Percentiles rank a stretch among this genome's conserved stretches.
phyloP scores from a whole-genome alignment of 2,113 vertebrate genomes.

The Callithrix jacchus region DNA sequence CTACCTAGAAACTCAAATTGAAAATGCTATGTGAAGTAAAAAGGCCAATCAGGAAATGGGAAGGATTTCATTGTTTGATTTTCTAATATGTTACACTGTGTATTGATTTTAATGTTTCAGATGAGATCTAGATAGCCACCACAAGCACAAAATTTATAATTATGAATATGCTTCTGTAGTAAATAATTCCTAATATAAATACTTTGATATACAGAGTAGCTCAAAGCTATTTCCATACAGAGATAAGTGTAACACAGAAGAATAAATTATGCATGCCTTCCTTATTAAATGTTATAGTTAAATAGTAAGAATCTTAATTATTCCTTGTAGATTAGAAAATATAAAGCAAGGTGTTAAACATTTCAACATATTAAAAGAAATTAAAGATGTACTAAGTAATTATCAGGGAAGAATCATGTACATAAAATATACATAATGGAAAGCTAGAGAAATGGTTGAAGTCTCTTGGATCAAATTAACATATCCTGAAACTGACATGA shows the following conservation, averaged over 20 bases:
- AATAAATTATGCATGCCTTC: neutral
- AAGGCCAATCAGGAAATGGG: neutral
- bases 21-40: neutral
- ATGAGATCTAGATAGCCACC: neutral
- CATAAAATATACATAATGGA: neutral
- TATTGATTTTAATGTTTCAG: neutral
- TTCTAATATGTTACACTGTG: neutral
- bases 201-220: conserved; percentile 1
- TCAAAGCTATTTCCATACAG: conserved; percentile 1
- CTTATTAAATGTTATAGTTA: neutral
- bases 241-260: neutral
- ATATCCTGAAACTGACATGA: neutral
- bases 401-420: neutral
- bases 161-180: neutral
- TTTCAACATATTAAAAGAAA: conserved; percentile 2
- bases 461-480: neutral
- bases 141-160: neutral
- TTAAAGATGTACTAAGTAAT: conserved; percentile 6
- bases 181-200: neutral
- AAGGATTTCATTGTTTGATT: neutral
- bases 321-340: neutral
- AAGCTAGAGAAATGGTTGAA: neutral
- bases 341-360: neutral
- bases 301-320: conserved; percentile 24
- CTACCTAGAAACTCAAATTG: neutral